Base-by-base conservation (phyloP, 1,140 invertebrate genomes). In the Venustaconcha ellipsiformis region DNA sequence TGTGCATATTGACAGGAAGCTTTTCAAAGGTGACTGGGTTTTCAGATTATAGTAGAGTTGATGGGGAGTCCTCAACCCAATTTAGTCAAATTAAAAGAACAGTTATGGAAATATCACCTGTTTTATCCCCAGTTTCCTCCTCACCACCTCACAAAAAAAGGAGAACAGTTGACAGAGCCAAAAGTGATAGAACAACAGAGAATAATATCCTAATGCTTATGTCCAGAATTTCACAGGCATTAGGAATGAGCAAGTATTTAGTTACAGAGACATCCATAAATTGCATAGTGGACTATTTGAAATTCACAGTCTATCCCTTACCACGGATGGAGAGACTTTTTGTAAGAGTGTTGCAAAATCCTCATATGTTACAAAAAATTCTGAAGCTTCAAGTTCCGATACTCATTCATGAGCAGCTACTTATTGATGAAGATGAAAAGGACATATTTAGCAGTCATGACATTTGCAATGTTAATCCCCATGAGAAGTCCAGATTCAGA, bases 121-220 rank as follows among this genome's bases (percentile, higher is more conserved):
- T 5, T 3, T 20, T 26, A 15, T 26, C 14, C 30, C 30, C 63
- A n/a, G n/a, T 26, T 14, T 26, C 63, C 15, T 18, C 57, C 18
- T 15, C 23, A 17, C 17, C 23, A 57, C 48, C 68, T 0, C 57
- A 70, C 0, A 57, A 26, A 58, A 23, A 17, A 5, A 72, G 65
- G 26, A 62, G 26, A 55, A 26, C 55, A 20, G 15, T 67, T 20
- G 63, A 62, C 17, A 75, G 57, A 69, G 14, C 18, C 5, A 55
- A 56, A 15, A 59, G 26, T 11, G 58, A 57, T 23, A 74, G 57
- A 57, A 68, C 70, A 4, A 80, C 81, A 0, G 80, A 83, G 62
- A 72, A 79, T 60, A 84, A 84, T 66, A 82, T 86, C 64, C 70
- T 86, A 26, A 81, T 82, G n/a, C 62, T 86, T 59, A 60, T 86